phyloP scores from a whole-genome alignment of 2,797 vertebrate species.

The Pachyuromys duprasi region DNA sequence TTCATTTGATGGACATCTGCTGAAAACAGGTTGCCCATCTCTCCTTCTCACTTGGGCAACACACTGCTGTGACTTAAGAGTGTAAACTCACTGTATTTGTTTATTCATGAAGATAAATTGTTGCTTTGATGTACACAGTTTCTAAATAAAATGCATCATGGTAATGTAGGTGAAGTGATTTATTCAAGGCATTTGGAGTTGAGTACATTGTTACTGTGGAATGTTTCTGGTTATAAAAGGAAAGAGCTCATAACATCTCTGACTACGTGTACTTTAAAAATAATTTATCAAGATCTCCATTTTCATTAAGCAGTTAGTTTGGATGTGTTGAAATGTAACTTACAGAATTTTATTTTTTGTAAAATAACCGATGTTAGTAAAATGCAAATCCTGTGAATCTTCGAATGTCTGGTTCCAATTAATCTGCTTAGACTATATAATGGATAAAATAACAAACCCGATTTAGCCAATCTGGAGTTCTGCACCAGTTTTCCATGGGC shows the following conservation, averaged over 20 bases:
- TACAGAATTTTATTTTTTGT: constrained; percentile 48
- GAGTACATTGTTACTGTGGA: constrained; percentile 43
- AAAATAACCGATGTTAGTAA: constrained; percentile 58
- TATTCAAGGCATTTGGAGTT: constrained; percentile 52
- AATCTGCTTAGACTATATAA: constrained; percentile 79
- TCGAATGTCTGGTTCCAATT: constrained; percentile 72
- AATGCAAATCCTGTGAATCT: constrained; percentile 50
- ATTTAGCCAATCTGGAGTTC: constrained; percentile 67
- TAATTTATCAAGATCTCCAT: constrained; percentile 54
- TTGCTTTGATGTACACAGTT: constrained; percentile 58
- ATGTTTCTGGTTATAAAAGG: constrained; percentile 39
- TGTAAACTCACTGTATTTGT: constrained; percentile 14
- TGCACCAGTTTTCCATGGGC: constrained; percentile 53
- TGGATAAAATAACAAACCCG: constrained; percentile 76
- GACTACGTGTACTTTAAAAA: not conserved
- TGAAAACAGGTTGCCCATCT: not conserved
- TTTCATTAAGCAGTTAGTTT: constrained; percentile 62
- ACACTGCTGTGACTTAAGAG: not conserved
- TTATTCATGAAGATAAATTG: constrained; percentile 50
- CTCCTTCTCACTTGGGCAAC: not conserved
- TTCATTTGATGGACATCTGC: not conserved
- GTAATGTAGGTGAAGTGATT: constrained; percentile 54
- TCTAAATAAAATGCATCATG: constrained; percentile 60
- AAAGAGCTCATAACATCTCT: constrained; percentile 22
- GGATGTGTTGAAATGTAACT: constrained; percentile 63